Percentiles rank a stretch among this genome's conserved stretches.
Conservation (phyloP, 2,888 invertebrate genomes). For the Lithophane leautieri region DNA sequence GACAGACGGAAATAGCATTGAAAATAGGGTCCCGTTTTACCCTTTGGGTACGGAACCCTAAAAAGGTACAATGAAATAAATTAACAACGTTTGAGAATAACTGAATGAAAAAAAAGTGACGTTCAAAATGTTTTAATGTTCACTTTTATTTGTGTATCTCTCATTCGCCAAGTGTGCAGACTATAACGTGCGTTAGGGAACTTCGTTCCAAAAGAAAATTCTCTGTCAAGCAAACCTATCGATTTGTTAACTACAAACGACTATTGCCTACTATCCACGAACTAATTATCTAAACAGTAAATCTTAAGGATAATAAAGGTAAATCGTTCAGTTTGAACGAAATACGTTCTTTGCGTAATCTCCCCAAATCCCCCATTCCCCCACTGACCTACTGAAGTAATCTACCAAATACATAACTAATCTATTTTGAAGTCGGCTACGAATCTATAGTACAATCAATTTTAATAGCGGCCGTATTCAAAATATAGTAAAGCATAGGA, state of each 20-base stretch:
- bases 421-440: constrained; percentile 50
- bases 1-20: too few species aligned
- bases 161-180: not conserved
- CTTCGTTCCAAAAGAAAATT: not conserved
- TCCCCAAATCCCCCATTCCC: constrained; percentile 28
- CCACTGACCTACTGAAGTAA: constrained; percentile 58
- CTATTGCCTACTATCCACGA: not conserved
- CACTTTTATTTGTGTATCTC: not conserved
- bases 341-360: constrained; percentile 34
- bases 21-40: too few species aligned
- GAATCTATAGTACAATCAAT: constrained; percentile 52
- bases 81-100: too few species aligned
- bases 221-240: not conserved
- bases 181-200: not conserved
- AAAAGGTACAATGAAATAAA: too few species aligned
- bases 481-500: constrained; percentile 67
- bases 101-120: too few species aligned
- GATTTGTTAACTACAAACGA: constrained; percentile 1
- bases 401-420: constrained; percentile 42
- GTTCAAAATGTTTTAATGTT: too few species aligned
- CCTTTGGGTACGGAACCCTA: too few species aligned
- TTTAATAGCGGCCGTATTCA: constrained; percentile 54
- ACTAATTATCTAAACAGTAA: constrained; percentile 6
- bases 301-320: constrained; percentile 37
- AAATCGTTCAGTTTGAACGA: constrained; percentile 27